Evolutionary conservation across 2,888 invertebrate species (phyloP).

Genomic region (Rutpela maculata): DNA sequence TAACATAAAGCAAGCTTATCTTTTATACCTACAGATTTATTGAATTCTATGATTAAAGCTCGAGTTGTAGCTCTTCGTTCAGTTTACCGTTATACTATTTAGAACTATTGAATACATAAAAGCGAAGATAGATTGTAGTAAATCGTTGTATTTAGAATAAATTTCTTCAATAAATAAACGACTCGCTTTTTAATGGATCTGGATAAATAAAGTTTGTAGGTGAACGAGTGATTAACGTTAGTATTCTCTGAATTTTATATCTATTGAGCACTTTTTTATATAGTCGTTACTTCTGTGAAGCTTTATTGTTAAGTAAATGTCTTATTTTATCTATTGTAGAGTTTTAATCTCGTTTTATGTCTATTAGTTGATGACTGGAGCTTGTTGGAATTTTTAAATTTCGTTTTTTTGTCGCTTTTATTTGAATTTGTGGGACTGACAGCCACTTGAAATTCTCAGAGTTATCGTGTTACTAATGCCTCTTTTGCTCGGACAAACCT

Average conservation of each 20-base stretch:
- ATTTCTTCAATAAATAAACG: neutral
- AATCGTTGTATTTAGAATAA: slow-evolving; percentile 1
- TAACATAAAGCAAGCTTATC: slow-evolving; percentile 6
- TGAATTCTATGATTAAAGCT: slow-evolving; percentile 13
- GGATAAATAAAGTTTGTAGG: neutral
- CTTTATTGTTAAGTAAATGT: neutral
- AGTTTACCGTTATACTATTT: neutral
- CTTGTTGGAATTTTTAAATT: too few relatives aligned
- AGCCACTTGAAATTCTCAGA: too few relatives aligned
- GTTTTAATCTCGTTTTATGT: too few relatives aligned
- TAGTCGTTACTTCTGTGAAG: neutral
- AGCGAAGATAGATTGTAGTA: neutral
- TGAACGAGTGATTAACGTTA: neutral
- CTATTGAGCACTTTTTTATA: neutral
- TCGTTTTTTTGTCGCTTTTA: too few relatives aligned
- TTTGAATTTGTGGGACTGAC: too few relatives aligned
- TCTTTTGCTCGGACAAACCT: too few relatives aligned
- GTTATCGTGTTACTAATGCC: too few relatives aligned
- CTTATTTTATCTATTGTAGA: too few relatives aligned
- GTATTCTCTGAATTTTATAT: neutral
- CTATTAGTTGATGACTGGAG: too few relatives aligned
- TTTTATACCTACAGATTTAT: slow-evolving; percentile 15
- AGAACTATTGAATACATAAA: neutral
- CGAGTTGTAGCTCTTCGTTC: neutral
- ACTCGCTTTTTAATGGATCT: neutral